Evolutionary conservation across 1,140 invertebrate species (phyloP).

Genomic region (Eupeodes corollae): DNA sequence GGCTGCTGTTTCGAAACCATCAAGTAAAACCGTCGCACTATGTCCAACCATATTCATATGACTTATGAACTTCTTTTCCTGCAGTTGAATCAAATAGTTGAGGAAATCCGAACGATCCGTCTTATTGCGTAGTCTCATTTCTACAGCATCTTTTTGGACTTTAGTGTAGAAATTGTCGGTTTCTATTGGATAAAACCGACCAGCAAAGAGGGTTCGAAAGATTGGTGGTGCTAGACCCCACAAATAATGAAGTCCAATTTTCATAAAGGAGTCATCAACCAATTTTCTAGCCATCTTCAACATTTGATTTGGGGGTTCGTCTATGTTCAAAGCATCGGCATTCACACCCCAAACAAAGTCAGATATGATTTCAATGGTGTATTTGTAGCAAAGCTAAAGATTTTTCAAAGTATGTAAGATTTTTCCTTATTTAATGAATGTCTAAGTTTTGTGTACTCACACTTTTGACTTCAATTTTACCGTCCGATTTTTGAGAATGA

Average conservation of each 20-base stretch:
- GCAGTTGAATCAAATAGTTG: constrained; percentile 31
- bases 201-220: constrained; percentile 9
- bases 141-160: constrained; percentile 22
- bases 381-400: constrained; percentile 31
- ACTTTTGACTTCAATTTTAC: too few species aligned
- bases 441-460: too few species aligned
- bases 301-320: constrained; percentile 9
- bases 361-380: constrained; percentile 38
- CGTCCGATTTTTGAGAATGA: too few species aligned
- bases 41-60: constrained; percentile 47
- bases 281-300: constrained; percentile 15
- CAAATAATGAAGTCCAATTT: constrained; percentile 12
- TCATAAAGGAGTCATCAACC: constrained; percentile 10
- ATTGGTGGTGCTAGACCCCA: constrained; percentile 15
- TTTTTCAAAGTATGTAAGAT: background rate
- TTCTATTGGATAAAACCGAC: constrained; percentile 14
- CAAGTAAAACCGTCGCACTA: constrained; percentile 41
- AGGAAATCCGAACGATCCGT: constrained; percentile 31
- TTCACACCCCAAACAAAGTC: constrained; percentile 40
- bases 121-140: constrained; percentile 16
- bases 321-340: constrained; percentile 21
- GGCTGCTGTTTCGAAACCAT: constrained; percentile 46
- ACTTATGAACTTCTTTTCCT: constrained; percentile 33
- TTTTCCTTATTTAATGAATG: too few species aligned
- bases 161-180: constrained; percentile 22